Conservation (phyloP, 1,140 invertebrate genomes). For the Latrodectus geometricus region DNA sequence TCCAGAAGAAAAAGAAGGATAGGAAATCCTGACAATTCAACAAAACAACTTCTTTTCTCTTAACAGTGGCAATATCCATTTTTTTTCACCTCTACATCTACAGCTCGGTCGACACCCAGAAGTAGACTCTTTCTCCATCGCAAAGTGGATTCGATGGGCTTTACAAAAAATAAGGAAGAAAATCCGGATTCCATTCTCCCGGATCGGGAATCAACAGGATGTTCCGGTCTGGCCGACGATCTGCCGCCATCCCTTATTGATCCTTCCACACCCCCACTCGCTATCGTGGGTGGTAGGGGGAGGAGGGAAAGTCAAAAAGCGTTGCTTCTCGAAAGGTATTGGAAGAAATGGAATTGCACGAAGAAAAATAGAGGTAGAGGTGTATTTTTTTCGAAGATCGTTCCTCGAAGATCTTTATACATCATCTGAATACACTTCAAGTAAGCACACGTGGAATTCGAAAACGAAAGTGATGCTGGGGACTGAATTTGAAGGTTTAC, state of each 20-base stretch:
- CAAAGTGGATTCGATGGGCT: background rate
- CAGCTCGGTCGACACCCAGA: background rate
- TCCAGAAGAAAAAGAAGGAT: background rate
- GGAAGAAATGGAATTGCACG: no score
- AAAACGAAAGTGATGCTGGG: no score
- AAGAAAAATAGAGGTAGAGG: no score
- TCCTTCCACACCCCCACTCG: background rate
- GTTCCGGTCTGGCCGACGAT: background rate
- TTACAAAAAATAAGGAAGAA: background rate
- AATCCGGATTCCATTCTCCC: background rate
- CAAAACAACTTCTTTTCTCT: background rate
- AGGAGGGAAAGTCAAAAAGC: no score
- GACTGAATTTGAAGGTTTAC: no score
- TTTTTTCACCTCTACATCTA: background rate
- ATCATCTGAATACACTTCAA: no score
- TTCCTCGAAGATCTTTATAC: no score
- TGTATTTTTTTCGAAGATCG: no score
- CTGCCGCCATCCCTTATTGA: background rate
- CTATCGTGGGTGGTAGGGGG: no score
- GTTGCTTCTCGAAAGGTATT: no score
- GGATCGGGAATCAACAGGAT: background rate
- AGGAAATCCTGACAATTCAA: background rate
- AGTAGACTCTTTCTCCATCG: background rate
- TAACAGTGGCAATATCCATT: background rate
- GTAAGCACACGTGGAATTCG: no score